phyloP scores from a whole-genome alignment of 2,888 invertebrate genomes.

The Melolontha melolontha region DNA sequence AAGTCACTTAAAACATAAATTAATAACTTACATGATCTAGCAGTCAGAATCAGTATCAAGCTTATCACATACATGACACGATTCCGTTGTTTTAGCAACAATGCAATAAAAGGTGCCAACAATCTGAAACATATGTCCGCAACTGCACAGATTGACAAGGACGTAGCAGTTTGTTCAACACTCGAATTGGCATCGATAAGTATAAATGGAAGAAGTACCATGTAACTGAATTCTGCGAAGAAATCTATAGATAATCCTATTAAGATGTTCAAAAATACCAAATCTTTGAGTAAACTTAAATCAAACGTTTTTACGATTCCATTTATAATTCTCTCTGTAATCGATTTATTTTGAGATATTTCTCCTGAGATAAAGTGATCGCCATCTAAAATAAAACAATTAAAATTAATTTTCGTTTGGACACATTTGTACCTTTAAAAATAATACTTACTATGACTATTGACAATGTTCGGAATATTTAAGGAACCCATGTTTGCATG shows the following conservation, averaged over 20 bases:
- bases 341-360: conserved; percentile 31
- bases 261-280: conserved; percentile 73
- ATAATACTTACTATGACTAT: too few species aligned
- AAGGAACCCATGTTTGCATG: conserved; percentile 20
- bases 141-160: conserved; percentile 70
- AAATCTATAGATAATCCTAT: conserved; percentile 73
- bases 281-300: conserved; percentile 71
- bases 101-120: conserved; percentile 72
- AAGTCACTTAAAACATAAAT: too few species aligned
- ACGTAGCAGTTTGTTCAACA: conserved; percentile 68
- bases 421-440: too few species aligned
- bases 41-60: conserved; percentile 69
- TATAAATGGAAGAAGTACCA: conserved; percentile 72
- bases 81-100: conserved; percentile 70
- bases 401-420: too few species aligned
- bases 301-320: conserved; percentile 70
- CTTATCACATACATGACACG: conserved; percentile 73
- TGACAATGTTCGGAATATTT: too few species aligned
- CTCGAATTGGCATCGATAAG: conserved; percentile 71
- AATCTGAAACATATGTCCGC: conserved; percentile 69
- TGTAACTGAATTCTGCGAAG: conserved; percentile 75
- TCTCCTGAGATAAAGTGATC: not conserved
- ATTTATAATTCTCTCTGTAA: conserved; percentile 51
- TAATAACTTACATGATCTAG: conserved; percentile 70
- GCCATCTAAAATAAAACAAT: conserved; percentile 11